Percentiles rank a stretch among this genome's conserved stretches.
These are phyloP conservation scores for Xenops minutus DNA, from an alignment of 2,797 vertebrate species.

Conservation along the genomic window DNA sequence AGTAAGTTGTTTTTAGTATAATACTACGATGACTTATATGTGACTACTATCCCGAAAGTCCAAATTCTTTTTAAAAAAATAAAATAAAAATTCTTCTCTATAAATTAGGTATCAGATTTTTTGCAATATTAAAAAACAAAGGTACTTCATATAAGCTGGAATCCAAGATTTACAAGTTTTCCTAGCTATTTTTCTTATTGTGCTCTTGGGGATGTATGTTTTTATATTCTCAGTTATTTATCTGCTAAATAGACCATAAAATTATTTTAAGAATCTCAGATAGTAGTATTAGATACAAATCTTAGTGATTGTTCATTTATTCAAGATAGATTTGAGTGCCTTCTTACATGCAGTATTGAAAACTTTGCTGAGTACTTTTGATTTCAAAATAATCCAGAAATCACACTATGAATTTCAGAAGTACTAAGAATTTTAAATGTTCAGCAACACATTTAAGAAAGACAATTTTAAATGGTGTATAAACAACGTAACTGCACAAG, in stretches of 20 bases:
- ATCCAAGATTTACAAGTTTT: background rate
- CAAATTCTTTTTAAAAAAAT: background rate
- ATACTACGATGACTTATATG: background rate
- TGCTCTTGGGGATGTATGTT: background rate
- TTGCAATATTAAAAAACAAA: background rate
- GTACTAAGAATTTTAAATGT: background rate
- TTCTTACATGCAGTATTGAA: background rate
- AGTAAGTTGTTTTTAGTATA: background rate
- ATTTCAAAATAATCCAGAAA: background rate
- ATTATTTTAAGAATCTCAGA: background rate
- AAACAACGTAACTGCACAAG: background rate
- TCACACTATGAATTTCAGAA: background rate
- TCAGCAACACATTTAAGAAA: background rate
- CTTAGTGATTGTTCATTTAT: background rate
- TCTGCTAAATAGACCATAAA: background rate
- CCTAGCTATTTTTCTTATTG: background rate
- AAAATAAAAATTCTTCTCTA: background rate
- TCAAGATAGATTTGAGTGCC: background rate
- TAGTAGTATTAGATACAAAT: background rate
- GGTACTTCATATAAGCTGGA: background rate
- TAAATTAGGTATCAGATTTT: background rate
- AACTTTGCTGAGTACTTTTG: background rate
- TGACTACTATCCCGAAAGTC: background rate
- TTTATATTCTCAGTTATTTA: background rate
- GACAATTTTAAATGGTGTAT: background rate